Evolutionary conservation across 2,113 vertebrate genomes (phyloP), one percentile per base, ranked within the genome.

Genomic region (Pteronura brasiliensis): DNA sequence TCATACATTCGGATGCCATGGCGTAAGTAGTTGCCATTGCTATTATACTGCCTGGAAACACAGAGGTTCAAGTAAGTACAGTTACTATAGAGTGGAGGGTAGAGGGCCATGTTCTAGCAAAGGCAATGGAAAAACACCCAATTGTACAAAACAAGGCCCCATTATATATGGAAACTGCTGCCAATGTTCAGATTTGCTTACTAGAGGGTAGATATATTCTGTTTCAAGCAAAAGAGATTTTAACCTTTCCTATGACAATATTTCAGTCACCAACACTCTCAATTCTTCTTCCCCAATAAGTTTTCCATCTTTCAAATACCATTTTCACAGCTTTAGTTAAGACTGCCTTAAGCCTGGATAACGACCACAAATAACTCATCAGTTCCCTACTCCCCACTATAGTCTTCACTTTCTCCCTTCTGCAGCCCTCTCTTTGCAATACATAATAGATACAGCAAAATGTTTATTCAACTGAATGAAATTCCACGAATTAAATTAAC

Each of bases 401-500:
- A 39, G 34, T 69, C n/a, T 91, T 85, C 77, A 61, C 18, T 84
- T 95, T 90, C 69, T 79, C 13, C 21, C 7, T 57, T 79, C 20
- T 92, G 44, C 0, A 52, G 6, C 71, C 52, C 13, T 90, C 77
- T 83, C 42, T 96, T 10, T 90, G 90, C 12, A 95, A n/a, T 17
- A 82, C 13, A 42, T 86, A 85, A 80, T 34, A 85, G 44, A 49
- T 23, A 89, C 10, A 83, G 36, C 1, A 96, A 83, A 90, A 89
- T 90, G 4, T 95, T 90, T 96, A 90, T 52, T 63, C 63, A 71
- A 59, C 6, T 42, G 61, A 95, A 83, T 42, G 55, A 55, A 72
- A 88, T 84, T 61, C 29, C 55, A 84, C 11, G 80, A 65, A 93
- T 93, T 95, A 34, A 97, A 9, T 72, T 87, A 95, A 95, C 36